Evolutionary conservation across 37 sponge, comb jelly and placozoan species (phyloP), one percentile per base, ranked within the genome.

Genomic region (Diacarnus erythraeanus): DNA sequence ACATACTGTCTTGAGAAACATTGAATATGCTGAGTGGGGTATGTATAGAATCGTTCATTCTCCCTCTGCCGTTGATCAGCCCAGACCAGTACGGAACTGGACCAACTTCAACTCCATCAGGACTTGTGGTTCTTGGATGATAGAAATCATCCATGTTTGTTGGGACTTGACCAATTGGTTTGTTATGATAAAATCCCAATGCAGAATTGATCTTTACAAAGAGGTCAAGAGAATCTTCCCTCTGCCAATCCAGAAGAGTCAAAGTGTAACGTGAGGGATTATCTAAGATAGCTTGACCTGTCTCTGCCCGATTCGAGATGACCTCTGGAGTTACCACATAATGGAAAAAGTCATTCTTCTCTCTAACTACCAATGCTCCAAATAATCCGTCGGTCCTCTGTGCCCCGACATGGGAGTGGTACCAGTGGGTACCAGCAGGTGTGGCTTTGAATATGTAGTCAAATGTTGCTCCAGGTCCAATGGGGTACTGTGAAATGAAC

Each of bases 401-500:
- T 38, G 81, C 78, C 12, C 86, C 88, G 31, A 61, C 74, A 75
- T 92, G 93, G 0, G 93, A 80, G 43, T 92, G 93, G 64, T 92
- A 92, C 93, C 93, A 92, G 79, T 80, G 77, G 20, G 93, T 92
- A 0, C 93, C 93, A 56, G 85, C 42, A 20, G 80, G 85, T 17
- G 34, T 58, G 23, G 86, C 85, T 30, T 30, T 77, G 63, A 92
- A 92, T 9, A 47, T 63, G 70, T 92, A 92, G 10, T 42, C 69
- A 57, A 85, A 92, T 9, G 33, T 57, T 30, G 72, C 60, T 1
- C 43, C 74, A 20, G 93, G 73, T 9, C 20, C 29, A 37, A 92
- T 92, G 15, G 81, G 85, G 47, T 78, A 81, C 36, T 92, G 93
- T 12, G 93, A 79, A 34, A 92, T 67, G 5, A 59, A 58, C 2